Percentiles rank a stretch among this genome's conserved stretches.
Evolutionary conservation across 2,113 vertebrate genomes (phyloP).

Genomic region (Cyanistes caeruleus): DNA sequence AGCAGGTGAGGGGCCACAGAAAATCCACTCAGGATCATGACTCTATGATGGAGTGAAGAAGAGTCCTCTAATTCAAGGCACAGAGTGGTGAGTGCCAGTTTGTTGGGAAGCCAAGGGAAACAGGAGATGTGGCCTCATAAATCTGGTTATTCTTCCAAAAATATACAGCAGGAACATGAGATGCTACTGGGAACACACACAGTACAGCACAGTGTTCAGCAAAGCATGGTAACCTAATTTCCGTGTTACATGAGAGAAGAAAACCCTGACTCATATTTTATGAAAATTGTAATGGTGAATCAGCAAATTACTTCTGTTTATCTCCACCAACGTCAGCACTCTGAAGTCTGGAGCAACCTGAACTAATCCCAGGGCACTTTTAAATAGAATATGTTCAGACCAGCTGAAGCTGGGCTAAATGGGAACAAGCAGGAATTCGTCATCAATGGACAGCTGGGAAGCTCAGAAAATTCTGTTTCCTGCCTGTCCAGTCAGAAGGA

Average conservation of each 20-base stretch:
- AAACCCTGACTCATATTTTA: slow-evolving; percentile 66
- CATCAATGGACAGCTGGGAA: background rate
- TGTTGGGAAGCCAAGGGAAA: background rate
- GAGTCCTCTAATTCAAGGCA: background rate
- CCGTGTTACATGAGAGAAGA: slow-evolving; percentile 28
- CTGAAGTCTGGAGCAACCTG: slow-evolving; percentile 54
- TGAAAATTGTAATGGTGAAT: slow-evolving; percentile 56
- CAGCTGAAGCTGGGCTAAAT: slow-evolving; percentile 14
- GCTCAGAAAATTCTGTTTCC: slow-evolving; percentile 1
- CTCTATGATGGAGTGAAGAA: background rate
- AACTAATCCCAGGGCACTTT: slow-evolving; percentile 30
- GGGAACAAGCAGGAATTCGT: slow-evolving; percentile 2
- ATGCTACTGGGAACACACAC: slow-evolving; percentile 32
- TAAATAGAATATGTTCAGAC: background rate
- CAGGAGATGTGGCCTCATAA: background rate
- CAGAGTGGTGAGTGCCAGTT: background rate
- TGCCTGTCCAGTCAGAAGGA: background rate
- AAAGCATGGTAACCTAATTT: slow-evolving; percentile 63
- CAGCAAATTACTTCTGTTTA: slow-evolving; percentile 63
- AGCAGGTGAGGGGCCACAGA: background rate
- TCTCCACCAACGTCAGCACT: slow-evolving; percentile 37
- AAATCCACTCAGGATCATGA: background rate
- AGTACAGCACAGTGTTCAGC: slow-evolving; percentile 27
- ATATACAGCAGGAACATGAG: background rate
- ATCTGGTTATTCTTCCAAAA: slow-evolving; percentile 42